A percentile compares a stretch with the other conserved stretches of the same genome.
Evolutionary conservation across 1,140 invertebrate species (phyloP).

Genomic region (Psix sp.): DNA sequence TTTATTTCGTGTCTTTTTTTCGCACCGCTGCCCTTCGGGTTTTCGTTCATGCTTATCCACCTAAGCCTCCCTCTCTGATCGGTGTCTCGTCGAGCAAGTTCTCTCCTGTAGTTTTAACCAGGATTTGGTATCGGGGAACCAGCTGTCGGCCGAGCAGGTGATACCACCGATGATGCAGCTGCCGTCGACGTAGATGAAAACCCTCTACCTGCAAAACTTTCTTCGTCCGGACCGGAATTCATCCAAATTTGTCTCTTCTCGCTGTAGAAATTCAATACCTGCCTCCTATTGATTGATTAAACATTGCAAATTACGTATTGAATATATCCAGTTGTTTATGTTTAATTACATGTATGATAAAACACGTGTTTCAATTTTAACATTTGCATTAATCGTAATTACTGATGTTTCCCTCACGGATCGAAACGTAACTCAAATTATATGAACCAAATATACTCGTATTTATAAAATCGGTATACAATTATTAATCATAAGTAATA

Average conservation of each 20-base stretch:
- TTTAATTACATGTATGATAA: too few species aligned
- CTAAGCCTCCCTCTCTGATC: slow-evolving; percentile 24
- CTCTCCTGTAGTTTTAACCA: slow-evolving; percentile 41
- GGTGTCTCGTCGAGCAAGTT: slow-evolving; percentile 40
- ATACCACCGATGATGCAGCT: slow-evolving; percentile 65
- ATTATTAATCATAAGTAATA: too few species aligned
- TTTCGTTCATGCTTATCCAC: slow-evolving; percentile 1
- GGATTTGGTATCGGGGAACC: slow-evolving; percentile 58
- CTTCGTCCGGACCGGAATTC: slow-evolving; percentile 27
- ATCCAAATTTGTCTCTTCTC: slow-evolving; percentile 38
- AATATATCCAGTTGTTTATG: too few species aligned
- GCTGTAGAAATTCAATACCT: neutral
- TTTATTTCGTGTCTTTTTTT: slow-evolving; percentile 2
- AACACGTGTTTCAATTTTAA: too few species aligned
- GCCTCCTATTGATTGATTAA: too few species aligned
- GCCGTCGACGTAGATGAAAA: slow-evolving; percentile 52
- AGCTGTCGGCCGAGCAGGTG: slow-evolving; percentile 67
- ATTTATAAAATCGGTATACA: too few species aligned
- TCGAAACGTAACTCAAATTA: too few species aligned
- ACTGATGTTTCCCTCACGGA: too few species aligned
- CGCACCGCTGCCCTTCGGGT: neutral
- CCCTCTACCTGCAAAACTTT: slow-evolving; percentile 45
- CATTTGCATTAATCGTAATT: too few species aligned
- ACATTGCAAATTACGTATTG: too few species aligned
- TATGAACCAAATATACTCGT: too few species aligned